phyloP scores from a whole-genome alignment of 2,888 invertebrate genomes.

The Acrobasis suavella region DNA sequence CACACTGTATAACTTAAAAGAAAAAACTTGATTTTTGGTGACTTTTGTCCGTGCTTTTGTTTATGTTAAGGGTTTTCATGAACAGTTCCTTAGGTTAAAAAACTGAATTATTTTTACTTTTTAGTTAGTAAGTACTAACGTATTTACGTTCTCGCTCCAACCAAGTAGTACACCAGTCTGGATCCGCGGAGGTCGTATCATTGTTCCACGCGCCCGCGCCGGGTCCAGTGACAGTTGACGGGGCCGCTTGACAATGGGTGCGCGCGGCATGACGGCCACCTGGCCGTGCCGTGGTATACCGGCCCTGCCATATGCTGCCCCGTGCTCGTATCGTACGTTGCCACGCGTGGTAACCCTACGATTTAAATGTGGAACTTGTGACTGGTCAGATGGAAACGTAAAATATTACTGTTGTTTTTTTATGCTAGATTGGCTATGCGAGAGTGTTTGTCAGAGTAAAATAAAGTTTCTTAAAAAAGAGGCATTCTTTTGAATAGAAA shows the following conservation, averaged over 20 bases:
- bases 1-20: no score
- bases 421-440: no score
- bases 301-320: slow-evolving; percentile 75
- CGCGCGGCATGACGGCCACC: slow-evolving; percentile 81
- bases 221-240: slow-evolving; percentile 45
- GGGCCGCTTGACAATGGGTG: slow-evolving; percentile 68
- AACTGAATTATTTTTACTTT: no score
- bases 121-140: background rate
- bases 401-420: background rate
- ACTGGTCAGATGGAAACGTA: slow-evolving; percentile 9
- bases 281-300: slow-evolving; percentile 74
- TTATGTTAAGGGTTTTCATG: no score
- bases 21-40: no score
- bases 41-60: no score
- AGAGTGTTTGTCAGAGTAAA: no score
- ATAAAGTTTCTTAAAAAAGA: no score
- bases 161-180: slow-evolving; percentile 7
- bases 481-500: no score
- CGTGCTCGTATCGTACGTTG: slow-evolving; percentile 10
- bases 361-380: slow-evolving; percentile 11
- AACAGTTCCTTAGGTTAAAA: no score
- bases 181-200: slow-evolving; percentile 19
- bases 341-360: slow-evolving; percentile 22
- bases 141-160: background rate
- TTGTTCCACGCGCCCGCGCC: slow-evolving; percentile 11